Conservation (phyloP, 2,888 invertebrate species). For the Agonum fuliginosum region DNA sequence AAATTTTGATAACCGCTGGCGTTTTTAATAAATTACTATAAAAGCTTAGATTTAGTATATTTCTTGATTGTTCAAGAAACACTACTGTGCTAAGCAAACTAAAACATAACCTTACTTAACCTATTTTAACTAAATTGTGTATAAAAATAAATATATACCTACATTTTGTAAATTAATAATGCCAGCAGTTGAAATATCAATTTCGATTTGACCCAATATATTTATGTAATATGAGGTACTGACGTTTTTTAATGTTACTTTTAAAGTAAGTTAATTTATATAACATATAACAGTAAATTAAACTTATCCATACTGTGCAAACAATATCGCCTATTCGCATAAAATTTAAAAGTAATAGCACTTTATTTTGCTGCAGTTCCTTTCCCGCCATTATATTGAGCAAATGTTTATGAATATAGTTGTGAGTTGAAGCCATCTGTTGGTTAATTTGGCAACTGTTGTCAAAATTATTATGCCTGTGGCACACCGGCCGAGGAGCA, state of each 20-base stretch:
- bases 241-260: slow-evolving; percentile 29
- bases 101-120: not conserved
- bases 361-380: not conserved
- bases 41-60: not conserved
- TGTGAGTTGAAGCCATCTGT: too few relatives aligned
- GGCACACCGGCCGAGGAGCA: too few relatives aligned
- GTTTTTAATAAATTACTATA: not conserved
- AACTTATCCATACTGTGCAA: slow-evolving; percentile 47
- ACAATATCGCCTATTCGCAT: slow-evolving; percentile 8
- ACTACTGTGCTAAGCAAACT: not conserved
- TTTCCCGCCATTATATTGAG: too few relatives aligned
- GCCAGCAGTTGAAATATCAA: not conserved
- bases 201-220: slow-evolving; percentile 17
- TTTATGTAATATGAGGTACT: slow-evolving; percentile 43
- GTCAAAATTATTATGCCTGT: too few relatives aligned
- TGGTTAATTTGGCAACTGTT: too few relatives aligned
- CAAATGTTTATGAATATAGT: too few relatives aligned
- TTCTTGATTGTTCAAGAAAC: slow-evolving; percentile 22
- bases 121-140: not conserved
- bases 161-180: not conserved
- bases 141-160: not conserved
- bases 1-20: not conserved
- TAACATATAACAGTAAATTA: slow-evolving; percentile 34
- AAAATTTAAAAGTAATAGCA: not conserved
- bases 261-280: slow-evolving; percentile 13